Percentiles rank a stretch among this genome's conserved stretches.
phyloP scores from a whole-genome alignment of 2,888 invertebrate species.

The Rotaria socialis region DNA sequence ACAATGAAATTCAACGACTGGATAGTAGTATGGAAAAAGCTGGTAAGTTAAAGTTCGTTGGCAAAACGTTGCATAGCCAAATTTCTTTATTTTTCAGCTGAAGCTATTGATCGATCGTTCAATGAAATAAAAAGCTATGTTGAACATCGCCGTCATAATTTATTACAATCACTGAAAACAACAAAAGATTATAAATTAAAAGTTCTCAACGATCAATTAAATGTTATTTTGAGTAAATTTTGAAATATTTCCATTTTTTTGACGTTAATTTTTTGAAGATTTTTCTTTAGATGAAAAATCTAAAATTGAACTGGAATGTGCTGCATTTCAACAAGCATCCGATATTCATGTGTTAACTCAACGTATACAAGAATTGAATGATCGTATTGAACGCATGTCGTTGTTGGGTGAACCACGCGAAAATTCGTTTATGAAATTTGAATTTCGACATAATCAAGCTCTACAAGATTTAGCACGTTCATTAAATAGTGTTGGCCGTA shows the following conservation, averaged over 20 bases:
- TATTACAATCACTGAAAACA: constrained; percentile 60
- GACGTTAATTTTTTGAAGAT: too few species aligned
- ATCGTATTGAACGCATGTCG: constrained; percentile 75
- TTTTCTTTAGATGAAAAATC: constrained; percentile 37
- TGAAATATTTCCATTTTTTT: neutral
- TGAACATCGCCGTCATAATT: constrained; percentile 61
- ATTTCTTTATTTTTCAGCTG: constrained; percentile 50
- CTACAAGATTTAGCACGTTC: constrained; percentile 53
- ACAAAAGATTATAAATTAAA: constrained; percentile 76
- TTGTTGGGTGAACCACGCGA: constrained; percentile 80
- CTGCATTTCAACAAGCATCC: constrained; percentile 40
- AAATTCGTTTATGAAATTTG: constrained; percentile 81
- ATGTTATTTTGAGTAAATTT: constrained; percentile 56
- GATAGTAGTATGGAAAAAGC: constrained; percentile 71
- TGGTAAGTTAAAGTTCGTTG: constrained; percentile 32
- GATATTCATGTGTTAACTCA: constrained; percentile 49
- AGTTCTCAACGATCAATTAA: constrained; percentile 79
- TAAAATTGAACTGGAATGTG: constrained; percentile 44
- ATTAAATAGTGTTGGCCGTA: constrained; percentile 64
- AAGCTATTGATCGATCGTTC: constrained; percentile 66
- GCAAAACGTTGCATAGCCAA: neutral
- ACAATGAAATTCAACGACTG: constrained; percentile 72
- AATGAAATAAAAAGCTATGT: constrained; percentile 67
- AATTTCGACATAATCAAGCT: constrained; percentile 59
- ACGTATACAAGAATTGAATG: constrained; percentile 80